Evolutionary conservation across 2,797 vertebrate species (phyloP).

Genomic region (Limnodromus scolopaceus): DNA sequence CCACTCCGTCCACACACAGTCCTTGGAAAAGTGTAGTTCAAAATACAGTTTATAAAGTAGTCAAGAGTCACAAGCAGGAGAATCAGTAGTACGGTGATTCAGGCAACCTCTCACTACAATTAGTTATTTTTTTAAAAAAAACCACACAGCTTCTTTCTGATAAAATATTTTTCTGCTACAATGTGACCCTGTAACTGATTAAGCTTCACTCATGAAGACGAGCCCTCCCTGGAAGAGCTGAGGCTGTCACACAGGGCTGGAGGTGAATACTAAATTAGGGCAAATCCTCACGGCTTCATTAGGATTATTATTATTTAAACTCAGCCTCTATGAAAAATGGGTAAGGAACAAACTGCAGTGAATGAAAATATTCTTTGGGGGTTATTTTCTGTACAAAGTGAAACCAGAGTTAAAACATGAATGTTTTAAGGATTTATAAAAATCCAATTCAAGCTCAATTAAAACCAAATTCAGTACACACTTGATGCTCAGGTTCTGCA

Average conservation of each 20-base stretch:
- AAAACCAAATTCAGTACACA: constrained; percentile 2
- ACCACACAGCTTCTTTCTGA: background rate
- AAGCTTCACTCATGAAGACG: background rate
- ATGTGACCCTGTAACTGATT: background rate
- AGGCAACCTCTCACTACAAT: background rate
- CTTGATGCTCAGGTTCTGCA: constrained; percentile 22
- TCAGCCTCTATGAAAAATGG: background rate
- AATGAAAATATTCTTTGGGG: background rate
- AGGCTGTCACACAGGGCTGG: background rate
- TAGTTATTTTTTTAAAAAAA: background rate
- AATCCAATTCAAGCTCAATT: constrained; percentile 44
- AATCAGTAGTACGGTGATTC: background rate
- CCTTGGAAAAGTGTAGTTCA: background rate
- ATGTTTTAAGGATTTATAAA: background rate
- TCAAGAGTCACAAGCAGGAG: background rate
- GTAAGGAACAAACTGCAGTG: background rate
- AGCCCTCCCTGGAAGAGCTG: background rate
- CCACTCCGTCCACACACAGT: background rate
- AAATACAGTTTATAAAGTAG: background rate
- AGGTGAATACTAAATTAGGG: background rate
- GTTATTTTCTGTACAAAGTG: background rate
- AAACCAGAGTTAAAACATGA: background rate
- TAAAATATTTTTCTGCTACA: background rate
- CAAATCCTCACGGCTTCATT: background rate
- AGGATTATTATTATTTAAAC: background rate